Evolutionary conservation across 2,888 invertebrate genomes (phyloP).

Genomic region (Zaprionus obscuricornis): DNA sequence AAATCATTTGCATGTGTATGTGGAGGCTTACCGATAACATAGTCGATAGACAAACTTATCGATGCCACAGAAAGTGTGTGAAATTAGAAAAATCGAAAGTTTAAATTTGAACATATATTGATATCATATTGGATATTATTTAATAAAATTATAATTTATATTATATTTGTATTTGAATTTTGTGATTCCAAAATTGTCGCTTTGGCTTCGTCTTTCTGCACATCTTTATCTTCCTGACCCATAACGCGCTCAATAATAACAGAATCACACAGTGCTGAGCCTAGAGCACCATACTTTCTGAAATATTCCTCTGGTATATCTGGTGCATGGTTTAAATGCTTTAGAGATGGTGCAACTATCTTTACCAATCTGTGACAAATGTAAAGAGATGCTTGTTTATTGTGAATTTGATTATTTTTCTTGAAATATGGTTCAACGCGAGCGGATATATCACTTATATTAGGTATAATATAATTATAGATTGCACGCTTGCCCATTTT

Average conservation of each 20-base stretch:
- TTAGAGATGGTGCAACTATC: slow-evolving; percentile 34
- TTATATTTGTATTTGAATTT: too few species aligned
- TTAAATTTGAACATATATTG: too few species aligned
- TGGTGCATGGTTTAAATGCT: not conserved
- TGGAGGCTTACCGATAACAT: too few species aligned
- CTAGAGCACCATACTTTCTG: slow-evolving; percentile 28
- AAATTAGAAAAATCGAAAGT: too few species aligned
- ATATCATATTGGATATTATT: too few species aligned
- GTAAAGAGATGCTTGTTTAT: slow-evolving; percentile 15
- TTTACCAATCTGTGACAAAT: slow-evolving; percentile 43
- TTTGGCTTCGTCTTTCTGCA: not conserved
- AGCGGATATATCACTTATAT: slow-evolving; percentile 25
- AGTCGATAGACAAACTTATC: too few species aligned
- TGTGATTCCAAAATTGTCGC: not conserved
- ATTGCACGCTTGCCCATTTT: slow-evolving; percentile 38
- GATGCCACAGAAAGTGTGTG: too few species aligned
- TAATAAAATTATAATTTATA: too few species aligned
- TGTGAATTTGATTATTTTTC: not conserved
- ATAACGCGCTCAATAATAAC: slow-evolving; percentile 12
- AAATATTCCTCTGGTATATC: slow-evolving; percentile 11
- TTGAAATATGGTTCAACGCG: slow-evolving; percentile 24
- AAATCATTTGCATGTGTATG: too few species aligned
- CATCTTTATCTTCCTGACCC: not conserved
- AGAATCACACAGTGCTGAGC: slow-evolving; percentile 14
- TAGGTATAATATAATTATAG: slow-evolving; percentile 23